Conservation (phyloP, 2,888 invertebrate species). For the Rhyacophila evoluta region DNA sequence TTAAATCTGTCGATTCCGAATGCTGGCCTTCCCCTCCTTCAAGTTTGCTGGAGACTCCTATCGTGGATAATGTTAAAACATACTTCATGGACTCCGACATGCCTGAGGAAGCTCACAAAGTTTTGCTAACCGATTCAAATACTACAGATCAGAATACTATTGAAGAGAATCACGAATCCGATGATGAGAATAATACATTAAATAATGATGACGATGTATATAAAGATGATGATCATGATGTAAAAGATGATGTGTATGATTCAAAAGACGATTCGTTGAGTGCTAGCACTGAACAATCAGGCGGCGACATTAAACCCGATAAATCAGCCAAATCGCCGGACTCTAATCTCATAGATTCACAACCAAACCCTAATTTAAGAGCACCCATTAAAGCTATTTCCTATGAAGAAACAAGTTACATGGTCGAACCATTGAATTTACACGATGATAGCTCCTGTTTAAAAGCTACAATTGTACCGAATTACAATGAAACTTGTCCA, state of each 20-base stretch:
- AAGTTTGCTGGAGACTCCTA: slow-evolving; percentile 76
- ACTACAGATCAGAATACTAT: slow-evolving; percentile 71
- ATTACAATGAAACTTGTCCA: slow-evolving; percentile 67
- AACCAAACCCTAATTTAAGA: slow-evolving; percentile 56
- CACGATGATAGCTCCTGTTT: slow-evolving; percentile 63
- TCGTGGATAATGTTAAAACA: slow-evolving; percentile 83
- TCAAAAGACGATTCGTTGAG: slow-evolving; percentile 39
- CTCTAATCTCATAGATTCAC: slow-evolving; percentile 52
- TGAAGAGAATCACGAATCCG: slow-evolving; percentile 73
- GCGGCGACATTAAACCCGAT: slow-evolving; percentile 58
- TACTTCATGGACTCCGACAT: slow-evolving; percentile 83
- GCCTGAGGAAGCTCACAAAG: slow-evolving; percentile 79
- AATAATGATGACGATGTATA: slow-evolving; percentile 75
- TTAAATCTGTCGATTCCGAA: slow-evolving; percentile 77
- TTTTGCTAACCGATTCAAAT: slow-evolving; percentile 77
- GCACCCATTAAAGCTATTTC: slow-evolving; percentile 63
- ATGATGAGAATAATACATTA: slow-evolving; percentile 77
- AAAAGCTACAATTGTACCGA: slow-evolving; percentile 65
- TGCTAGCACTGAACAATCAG: slow-evolving; percentile 58
- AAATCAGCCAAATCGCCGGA: slow-evolving; percentile 60
- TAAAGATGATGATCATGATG: slow-evolving; percentile 68
- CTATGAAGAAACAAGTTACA: slow-evolving; percentile 67
- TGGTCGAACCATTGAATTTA: slow-evolving; percentile 68
- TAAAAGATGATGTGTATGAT: slow-evolving; percentile 64
- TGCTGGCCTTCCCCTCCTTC: slow-evolving; percentile 88